Evolutionary conservation across 2,113 vertebrate species (phyloP).

Genomic region (Aldabrachelys gigantea): DNA sequence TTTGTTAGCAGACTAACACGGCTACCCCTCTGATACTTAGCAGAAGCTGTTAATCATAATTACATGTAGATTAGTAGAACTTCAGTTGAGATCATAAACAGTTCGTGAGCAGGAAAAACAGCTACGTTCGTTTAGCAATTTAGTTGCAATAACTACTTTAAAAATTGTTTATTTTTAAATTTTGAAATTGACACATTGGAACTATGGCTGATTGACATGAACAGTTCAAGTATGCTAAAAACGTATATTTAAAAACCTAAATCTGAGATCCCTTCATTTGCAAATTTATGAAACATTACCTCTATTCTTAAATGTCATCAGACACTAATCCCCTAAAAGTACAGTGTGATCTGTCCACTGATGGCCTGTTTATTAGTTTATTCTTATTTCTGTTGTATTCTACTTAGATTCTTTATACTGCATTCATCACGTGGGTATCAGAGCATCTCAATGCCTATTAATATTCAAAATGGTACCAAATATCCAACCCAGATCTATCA

Average conservation of each 20-base stretch:
- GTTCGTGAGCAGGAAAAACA: not conserved
- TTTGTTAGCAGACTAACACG: not conserved
- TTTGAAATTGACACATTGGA: not conserved
- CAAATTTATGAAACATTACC: not conserved
- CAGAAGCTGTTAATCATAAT: not conserved
- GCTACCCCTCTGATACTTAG: not conserved
- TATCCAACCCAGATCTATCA: constrained; percentile 12
- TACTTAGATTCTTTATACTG: not conserved
- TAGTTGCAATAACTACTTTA: not conserved
- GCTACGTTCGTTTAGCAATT: not conserved
- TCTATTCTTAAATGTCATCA: not conserved
- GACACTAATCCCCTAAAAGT: not conserved
- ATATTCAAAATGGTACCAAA: not conserved
- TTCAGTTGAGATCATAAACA: not conserved
- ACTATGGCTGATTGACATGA: not conserved
- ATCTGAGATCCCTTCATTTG: not conserved
- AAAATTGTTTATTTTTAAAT: not conserved
- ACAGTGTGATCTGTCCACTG: not conserved
- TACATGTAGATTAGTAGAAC: not conserved
- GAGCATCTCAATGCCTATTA: not conserved
- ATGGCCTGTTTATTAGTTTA: not conserved
- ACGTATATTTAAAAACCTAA: not conserved
- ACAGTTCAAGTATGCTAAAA: not conserved
- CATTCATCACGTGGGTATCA: not conserved
- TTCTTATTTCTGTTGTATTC: not conserved